Conservation (phyloP, 2,113 vertebrate species). For the Malurus melanocephalus region DNA sequence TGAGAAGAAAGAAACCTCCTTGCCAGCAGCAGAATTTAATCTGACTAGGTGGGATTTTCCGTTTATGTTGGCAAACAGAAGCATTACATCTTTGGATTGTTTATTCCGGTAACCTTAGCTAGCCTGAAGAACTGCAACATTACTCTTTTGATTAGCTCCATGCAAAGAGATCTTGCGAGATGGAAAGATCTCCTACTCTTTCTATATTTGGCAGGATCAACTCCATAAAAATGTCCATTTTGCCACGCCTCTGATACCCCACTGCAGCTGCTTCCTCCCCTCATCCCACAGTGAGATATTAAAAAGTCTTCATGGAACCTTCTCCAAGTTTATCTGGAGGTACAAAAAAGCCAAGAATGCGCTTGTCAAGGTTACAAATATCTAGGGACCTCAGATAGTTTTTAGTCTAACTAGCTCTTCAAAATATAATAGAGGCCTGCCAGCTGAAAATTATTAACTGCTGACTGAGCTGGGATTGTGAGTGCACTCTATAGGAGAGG, state of each 20-base stretch:
- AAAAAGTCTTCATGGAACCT: conserved; percentile 40
- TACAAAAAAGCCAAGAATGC: conserved; percentile 51
- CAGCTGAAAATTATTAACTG: conserved; percentile 55
- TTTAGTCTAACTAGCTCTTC: conserved; percentile 37
- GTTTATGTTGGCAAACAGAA: conserved; percentile 52
- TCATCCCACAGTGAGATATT: conserved; percentile 50
- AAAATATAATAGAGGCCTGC: conserved; percentile 8
- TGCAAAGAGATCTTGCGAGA: conserved; percentile 26
- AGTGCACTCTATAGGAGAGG: background rate
- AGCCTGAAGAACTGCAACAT: conserved; percentile 34
- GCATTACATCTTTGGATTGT: conserved; percentile 30
- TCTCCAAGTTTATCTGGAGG: conserved; percentile 48
- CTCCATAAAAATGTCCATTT: conserved; percentile 59
- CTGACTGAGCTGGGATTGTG: conserved; percentile 13
- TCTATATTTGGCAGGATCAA: conserved; percentile 47
- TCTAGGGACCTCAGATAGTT: conserved; percentile 9
- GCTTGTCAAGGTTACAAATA: conserved; percentile 53
- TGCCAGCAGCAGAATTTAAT: conserved; percentile 50
- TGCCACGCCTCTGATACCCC: conserved; percentile 39
- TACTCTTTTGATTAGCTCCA: conserved; percentile 50
- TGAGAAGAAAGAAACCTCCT: conserved; percentile 31
- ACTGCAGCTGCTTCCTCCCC: conserved; percentile 46
- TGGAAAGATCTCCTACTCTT: conserved; percentile 41
- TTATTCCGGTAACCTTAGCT: conserved; percentile 58
- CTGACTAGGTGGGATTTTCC: conserved; percentile 65